Percentiles rank a stretch among this genome's conserved stretches.
phyloP scores from a whole-genome alignment of 2,888 invertebrate genomes.

The Habrosyne pyritoides region DNA sequence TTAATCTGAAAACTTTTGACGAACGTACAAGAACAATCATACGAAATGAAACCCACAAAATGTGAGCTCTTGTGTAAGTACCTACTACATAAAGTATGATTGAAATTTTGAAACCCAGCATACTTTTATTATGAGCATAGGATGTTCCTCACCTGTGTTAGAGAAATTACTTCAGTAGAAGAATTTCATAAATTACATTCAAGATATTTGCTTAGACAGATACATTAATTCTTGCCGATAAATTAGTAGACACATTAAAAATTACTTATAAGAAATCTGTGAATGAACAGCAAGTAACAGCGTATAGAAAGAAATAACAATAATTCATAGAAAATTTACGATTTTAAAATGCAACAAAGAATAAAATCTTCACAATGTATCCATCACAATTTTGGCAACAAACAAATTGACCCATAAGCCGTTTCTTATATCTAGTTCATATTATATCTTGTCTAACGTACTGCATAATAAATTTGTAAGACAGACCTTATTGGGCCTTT shows the following conservation, averaged over 20 bases:
- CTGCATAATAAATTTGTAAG: slow-evolving; percentile 40
- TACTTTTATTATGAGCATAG: too few relatives aligned
- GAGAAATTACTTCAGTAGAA: too few relatives aligned
- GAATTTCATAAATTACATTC: too few relatives aligned
- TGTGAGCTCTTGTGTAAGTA: neutral
- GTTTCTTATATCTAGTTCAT: slow-evolving; percentile 20
- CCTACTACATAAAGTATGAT: neutral
- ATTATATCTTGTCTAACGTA: slow-evolving; percentile 24
- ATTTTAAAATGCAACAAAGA: too few relatives aligned
- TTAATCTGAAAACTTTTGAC: slow-evolving; percentile 4
- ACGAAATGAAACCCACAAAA: neutral
- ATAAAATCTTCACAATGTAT: neutral
- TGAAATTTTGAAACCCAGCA: neutral
- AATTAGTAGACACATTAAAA: too few relatives aligned
- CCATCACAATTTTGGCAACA: neutral
- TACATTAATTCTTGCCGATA: too few relatives aligned
- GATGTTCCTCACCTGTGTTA: too few relatives aligned
- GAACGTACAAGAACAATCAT: slow-evolving; percentile 2
- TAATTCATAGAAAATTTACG: too few relatives aligned
- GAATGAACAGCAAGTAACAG: too few relatives aligned
- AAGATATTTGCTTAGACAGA: too few relatives aligned
- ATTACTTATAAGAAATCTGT: too few relatives aligned
- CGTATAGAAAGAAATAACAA: too few relatives aligned
- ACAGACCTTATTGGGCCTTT: slow-evolving; percentile 32
- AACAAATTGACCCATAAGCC: neutral